Evolutionary conservation across 2,113 vertebrate species (phyloP).

Genomic region (Pygathrix nemaeus): DNA sequence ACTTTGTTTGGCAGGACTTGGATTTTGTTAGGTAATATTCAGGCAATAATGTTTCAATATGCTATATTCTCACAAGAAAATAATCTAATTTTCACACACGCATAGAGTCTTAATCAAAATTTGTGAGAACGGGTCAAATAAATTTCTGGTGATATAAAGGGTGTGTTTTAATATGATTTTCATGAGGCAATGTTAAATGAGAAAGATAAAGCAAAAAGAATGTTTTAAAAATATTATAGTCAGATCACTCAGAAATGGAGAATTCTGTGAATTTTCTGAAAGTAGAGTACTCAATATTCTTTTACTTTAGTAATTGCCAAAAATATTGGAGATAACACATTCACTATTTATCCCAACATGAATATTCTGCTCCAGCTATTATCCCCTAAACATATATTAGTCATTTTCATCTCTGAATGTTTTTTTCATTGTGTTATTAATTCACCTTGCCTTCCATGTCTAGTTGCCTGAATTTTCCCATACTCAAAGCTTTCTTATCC

Average conservation of each 20-base stretch:
- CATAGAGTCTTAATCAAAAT: neutral
- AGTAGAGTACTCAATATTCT: neutral
- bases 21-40: neutral
- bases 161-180: too few species aligned
- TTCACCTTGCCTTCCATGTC: neutral
- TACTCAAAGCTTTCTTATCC: neutral
- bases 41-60: neutral
- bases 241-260: neutral
- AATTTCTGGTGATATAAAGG: neutral
- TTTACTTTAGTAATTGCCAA: neutral
- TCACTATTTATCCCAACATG: neutral
- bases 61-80: constrained; percentile 7
- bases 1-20: neutral
- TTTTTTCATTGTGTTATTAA: neutral
- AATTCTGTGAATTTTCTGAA: neutral
- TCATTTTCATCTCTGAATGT: neutral
- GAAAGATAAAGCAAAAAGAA: too few species aligned
- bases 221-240: neutral
- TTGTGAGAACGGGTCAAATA: neutral
- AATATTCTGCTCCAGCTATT: neutral
- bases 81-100: neutral
- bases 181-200: too few species aligned
- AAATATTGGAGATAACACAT: neutral
- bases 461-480: neutral
- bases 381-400: neutral